Conservation (phyloP, 1,140 invertebrate species). For the Heliconius hewitsoni region DNA sequence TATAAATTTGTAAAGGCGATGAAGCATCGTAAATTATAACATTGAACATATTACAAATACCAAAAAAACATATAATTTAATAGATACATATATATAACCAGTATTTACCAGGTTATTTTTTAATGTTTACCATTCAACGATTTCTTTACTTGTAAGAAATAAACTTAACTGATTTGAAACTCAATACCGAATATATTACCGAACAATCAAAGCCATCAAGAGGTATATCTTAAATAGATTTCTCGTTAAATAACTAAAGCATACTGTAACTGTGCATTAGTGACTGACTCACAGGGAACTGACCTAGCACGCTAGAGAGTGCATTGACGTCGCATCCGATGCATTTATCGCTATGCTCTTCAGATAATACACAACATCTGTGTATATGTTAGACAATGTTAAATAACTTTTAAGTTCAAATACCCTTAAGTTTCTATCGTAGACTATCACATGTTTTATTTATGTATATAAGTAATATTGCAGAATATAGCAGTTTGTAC, state of each 20-base stretch:
- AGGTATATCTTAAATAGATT: conserved; percentile 5
- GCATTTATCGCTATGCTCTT: conserved; percentile 76
- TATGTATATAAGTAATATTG: conserved; percentile 3
- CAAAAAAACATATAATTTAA: not conserved
- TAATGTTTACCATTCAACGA: too few species aligned
- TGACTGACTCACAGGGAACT: conserved; percentile 78
- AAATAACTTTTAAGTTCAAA: conserved; percentile 58
- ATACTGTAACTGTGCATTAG: conserved; percentile 74
- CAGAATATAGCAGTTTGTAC: conserved; percentile 15
- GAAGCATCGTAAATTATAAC: not conserved
- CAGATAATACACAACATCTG: conserved; percentile 74
- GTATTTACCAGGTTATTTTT: too few species aligned
- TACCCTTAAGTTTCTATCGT: conserved; percentile 21
- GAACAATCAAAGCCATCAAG: not conserved
- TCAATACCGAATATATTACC: not conserved
- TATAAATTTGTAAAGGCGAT: not conserved
- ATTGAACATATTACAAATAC: not conserved
- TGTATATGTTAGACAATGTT: conserved; percentile 56
- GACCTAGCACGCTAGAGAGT: conserved; percentile 78
- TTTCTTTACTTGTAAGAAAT: too few species aligned
- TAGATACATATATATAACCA: not conserved
- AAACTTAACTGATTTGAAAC: not conserved
- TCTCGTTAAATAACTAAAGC: conserved; percentile 18
- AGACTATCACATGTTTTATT: conserved; percentile 34
- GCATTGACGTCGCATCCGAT: conserved; percentile 73